Percentiles rank a stretch among this genome's conserved stretches.
These are phyloP conservation scores for Ornithoptera alexandrae DNA, from an alignment of 2,888 invertebrate genomes.

Conservation along the genomic window DNA sequence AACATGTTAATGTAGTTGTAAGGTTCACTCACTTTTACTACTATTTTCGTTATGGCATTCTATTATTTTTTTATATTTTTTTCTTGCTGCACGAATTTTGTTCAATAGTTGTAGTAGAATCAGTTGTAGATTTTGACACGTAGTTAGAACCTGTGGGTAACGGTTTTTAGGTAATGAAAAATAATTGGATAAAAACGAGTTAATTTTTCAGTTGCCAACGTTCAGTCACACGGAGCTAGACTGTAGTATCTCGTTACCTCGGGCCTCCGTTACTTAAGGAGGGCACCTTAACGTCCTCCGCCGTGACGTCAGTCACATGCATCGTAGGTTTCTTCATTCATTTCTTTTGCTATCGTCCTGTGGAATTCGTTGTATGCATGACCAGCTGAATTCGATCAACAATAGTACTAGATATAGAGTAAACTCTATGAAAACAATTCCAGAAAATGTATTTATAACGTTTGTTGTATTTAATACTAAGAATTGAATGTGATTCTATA, in stretches of 20 bases:
- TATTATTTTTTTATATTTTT: background rate
- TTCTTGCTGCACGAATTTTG: conserved; percentile 17
- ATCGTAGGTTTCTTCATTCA: conserved; percentile 70
- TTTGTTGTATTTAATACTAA: background rate
- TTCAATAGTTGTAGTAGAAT: conserved; percentile 1
- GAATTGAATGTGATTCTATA: no score
- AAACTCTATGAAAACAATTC: background rate
- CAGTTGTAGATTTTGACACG: conserved; percentile 13
- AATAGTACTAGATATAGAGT: background rate
- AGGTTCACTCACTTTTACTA: background rate
- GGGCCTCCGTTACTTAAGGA: conserved; percentile 61
- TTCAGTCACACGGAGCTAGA: conserved; percentile 75
- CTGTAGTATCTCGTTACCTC: conserved; percentile 64
- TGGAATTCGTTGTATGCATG: conserved; percentile 37
- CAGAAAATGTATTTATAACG: background rate
- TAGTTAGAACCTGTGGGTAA: conserved; percentile 52
- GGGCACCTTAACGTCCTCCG: conserved; percentile 63
- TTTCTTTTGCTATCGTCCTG: conserved; percentile 46
- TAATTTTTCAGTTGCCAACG: conserved; percentile 76
- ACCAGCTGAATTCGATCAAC: background rate
- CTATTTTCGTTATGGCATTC: background rate
- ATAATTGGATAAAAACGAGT: conserved; percentile 61
- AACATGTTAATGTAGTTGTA: no score
- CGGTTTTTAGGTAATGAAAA: conserved; percentile 56
- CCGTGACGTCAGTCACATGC: conserved; percentile 68